Percentiles rank a stretch among this genome's conserved stretches.
Evolutionary conservation across 2,797 vertebrate genomes (phyloP).

Genomic region (Ispidina lecontei): DNA sequence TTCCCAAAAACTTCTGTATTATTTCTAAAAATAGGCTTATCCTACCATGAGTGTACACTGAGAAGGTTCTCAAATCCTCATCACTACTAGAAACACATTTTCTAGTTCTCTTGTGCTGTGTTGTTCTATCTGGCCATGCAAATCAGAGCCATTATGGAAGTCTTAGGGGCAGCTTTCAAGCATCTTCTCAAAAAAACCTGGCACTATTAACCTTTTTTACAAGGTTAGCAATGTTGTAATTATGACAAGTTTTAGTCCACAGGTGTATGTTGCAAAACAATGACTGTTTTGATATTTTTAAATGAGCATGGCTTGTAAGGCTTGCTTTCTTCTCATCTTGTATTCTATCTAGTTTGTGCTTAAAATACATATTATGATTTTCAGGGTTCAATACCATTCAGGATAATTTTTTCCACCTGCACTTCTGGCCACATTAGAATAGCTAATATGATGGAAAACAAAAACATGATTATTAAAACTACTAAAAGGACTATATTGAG

Average conservation of each 20-base stretch:
- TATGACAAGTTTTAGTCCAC: background rate
- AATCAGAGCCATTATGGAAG: background rate
- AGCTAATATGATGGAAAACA: background rate
- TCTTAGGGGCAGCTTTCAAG: background rate
- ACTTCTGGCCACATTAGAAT: background rate
- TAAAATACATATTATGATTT: conserved; percentile 17
- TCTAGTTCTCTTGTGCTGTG: background rate
- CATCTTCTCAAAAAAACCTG: background rate
- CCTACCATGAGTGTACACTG: background rate
- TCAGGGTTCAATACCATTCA: background rate
- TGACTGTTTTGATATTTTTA: background rate
- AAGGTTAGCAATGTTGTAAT: background rate
- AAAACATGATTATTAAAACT: background rate
- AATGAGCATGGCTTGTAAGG: background rate
- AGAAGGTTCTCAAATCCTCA: background rate
- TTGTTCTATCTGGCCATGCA: background rate
- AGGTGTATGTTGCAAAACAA: background rate
- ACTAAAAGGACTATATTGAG: background rate
- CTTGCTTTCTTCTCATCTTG: background rate
- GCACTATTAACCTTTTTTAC: background rate
- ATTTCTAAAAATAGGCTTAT: background rate
- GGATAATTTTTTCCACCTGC: background rate
- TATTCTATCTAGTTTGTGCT: background rate
- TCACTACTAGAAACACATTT: background rate
- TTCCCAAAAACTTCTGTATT: background rate